Conservation (phyloP, 1,140 invertebrate species). For the Bombus picipes region DNA sequence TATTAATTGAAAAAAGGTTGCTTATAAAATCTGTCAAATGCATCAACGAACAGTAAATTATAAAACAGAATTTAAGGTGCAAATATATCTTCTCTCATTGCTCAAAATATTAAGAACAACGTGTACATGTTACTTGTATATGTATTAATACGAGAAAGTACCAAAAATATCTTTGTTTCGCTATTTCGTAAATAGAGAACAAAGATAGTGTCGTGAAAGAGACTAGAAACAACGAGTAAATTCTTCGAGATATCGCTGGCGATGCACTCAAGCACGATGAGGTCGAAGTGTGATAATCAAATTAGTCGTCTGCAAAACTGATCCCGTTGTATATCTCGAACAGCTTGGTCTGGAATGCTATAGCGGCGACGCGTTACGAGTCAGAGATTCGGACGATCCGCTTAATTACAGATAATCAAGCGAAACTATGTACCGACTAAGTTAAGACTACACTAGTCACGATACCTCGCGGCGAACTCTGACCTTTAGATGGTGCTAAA, state of each 20-base stretch:
- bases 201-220: background rate
- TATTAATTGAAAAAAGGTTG: too few species aligned
- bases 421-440: constrained; percentile 10
- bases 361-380: background rate
- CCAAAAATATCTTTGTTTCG: too few species aligned
- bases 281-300: constrained; percentile 21
- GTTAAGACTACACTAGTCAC: background rate
- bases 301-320: constrained; percentile 9
- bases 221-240: background rate
- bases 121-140: too few species aligned
- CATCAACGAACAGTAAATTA: too few species aligned
- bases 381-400: constrained; percentile 6
- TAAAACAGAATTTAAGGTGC: too few species aligned
- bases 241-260: background rate
- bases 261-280: background rate
- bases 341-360: background rate
- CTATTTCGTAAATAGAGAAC: too few species aligned
- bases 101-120: too few species aligned
- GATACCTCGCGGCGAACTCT: constrained; percentile 11
- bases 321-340: background rate
- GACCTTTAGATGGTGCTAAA: constrained; percentile 26
- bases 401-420: constrained; percentile 58
- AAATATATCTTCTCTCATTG: too few species aligned
- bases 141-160: too few species aligned
- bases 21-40: too few species aligned